Evolutionary conservation across 2,113 vertebrate species (phyloP), one percentile per base, ranked within the genome.

Genomic region (Jaculus jaculus): DNA sequence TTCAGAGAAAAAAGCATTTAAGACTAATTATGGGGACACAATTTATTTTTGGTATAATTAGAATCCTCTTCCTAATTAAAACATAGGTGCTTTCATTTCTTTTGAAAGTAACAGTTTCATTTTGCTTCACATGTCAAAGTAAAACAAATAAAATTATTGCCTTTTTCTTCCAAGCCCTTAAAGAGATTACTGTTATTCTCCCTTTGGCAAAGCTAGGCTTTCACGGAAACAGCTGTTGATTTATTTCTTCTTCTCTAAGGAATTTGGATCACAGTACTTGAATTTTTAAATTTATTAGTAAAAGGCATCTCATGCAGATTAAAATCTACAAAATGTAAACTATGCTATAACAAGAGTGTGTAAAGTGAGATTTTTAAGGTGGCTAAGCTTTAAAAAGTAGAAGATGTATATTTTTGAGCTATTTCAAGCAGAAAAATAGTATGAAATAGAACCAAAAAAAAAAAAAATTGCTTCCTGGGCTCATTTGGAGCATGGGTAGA

Each of bases 1-100:
- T 94, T 79, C 92, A 95, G 92, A 47, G 47, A 66, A 84, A 89
- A 89, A 86, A 71, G 87, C 68, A 47, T 71, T 47, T 82, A 88
- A 65, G 60, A 47, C 8, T 77, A 78, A 78, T 96, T 94, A 87
- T 68, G 60, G 37, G 30, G 47, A 94, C 72, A 34, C 28, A 37
- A 79, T 94, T 86, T 93, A 78, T 61, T 94, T 95, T 73, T 94
- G 87, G 58, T 93, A 78, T 84, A 96, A 84, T 73, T 82, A 42
- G 4, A 92, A 84, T 94, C 34, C 26, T 26, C 66, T 92, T 73
- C 80, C 91, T 95, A 94, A 85, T 74, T 77, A 94, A 93, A 96
- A 66, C 30, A 89, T 71, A 1, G 0, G 37, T 37, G 51, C 0
- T 66, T 83, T 89, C 39, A 28, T 96, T 96, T 78, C 75, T 80